Base-by-base conservation (phyloP, 2,113 vertebrate species). In the Coreoperca whiteheadi region DNA sequence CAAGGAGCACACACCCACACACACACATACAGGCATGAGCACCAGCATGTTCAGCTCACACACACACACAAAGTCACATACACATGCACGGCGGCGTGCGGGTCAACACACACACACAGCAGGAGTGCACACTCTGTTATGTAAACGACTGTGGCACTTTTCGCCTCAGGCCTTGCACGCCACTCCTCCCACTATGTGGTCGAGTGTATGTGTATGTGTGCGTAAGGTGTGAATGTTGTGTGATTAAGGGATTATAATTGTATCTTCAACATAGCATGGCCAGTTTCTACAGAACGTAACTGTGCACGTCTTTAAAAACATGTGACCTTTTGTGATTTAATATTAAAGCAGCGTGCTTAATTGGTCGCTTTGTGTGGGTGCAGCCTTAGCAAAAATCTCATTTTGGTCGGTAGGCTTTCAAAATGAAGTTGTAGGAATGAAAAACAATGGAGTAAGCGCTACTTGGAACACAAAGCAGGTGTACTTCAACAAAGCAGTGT, bases 161-260 rank as follows among this genome's bases (percentile, higher is more conserved):
- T 60, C 0, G 64, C 84, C 77, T 63, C 57, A 3, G 87, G 89
- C 50, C 76, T 53, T 56, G 80, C 78, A 81, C 53, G 76, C 70
- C 83, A 86, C 87, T 81, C 83, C 87, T 88, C 77, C 79, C 75
- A 79, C 66, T 76, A 32, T 71, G 86, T 77, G 75, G 56, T 25
- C 3, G 20, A 37, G 48, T 81, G 61, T 77, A 23, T 73, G 41
- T 64, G 73, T 83, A 74, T 84, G 75, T 86, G 85, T 80, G 72
- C 79, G 61, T 23, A 89, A 78, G 87, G 85, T 82, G 78, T 86
- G 87, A 80, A 76, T 73, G 39, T 70, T 85, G 80, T 78, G 76
- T 81, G 76, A 79, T 88, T 23, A 87, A 76, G 32, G 25, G 84
- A 84, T 78, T 66, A 79, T 73, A 64, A 81, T 64, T 83, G n/a